These are phyloP conservation scores for Athetis lepigone DNA, from an alignment of 2,888 invertebrate genomes.

Conservation along the genomic window DNA sequence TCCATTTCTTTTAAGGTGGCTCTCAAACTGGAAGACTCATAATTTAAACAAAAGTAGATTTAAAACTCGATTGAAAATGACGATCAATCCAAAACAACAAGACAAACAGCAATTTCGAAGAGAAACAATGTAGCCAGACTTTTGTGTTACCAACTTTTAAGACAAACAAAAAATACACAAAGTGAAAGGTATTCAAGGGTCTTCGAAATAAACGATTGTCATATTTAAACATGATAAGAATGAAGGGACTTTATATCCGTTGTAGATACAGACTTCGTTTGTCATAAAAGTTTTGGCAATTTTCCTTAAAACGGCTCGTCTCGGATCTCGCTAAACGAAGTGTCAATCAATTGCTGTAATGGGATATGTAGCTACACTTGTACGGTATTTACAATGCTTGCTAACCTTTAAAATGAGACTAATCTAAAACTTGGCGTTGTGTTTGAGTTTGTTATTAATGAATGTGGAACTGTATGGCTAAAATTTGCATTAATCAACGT, in stretches of 20 bases:
- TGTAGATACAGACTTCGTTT: slow-evolving; percentile 43
- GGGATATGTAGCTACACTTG: slow-evolving; percentile 18
- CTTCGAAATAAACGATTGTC: slow-evolving; percentile 51
- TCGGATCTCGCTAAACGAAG: slow-evolving; percentile 46
- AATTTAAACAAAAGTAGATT: slow-evolving; percentile 39
- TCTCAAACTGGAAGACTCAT: slow-evolving; percentile 27
- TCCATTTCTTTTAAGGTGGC: slow-evolving; percentile 33
- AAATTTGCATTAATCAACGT: background rate
- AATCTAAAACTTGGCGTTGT: slow-evolving; percentile 1
- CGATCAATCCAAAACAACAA: slow-evolving; percentile 45
- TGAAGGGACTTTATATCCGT: slow-evolving; percentile 42
- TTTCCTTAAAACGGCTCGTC: slow-evolving; percentile 31
- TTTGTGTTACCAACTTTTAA: slow-evolving; percentile 43
- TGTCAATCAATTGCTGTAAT: slow-evolving; percentile 58
- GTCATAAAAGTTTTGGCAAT: slow-evolving; percentile 52
- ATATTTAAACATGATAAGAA: slow-evolving; percentile 46
- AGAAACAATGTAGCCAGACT: slow-evolving; percentile 35
- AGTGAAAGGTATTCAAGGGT: slow-evolving; percentile 33
- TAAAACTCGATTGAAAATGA: slow-evolving; percentile 42
- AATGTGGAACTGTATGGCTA: background rate
- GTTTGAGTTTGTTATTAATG: slow-evolving; percentile 34
- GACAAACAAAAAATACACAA: slow-evolving; percentile 43
- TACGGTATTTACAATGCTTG: slow-evolving; percentile 13
- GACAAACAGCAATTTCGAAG: slow-evolving; percentile 41
- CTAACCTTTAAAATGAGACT: slow-evolving; percentile 4